phyloP scores from a whole-genome alignment of 2,113 vertebrate species.

The Haemorhous mexicanus region DNA sequence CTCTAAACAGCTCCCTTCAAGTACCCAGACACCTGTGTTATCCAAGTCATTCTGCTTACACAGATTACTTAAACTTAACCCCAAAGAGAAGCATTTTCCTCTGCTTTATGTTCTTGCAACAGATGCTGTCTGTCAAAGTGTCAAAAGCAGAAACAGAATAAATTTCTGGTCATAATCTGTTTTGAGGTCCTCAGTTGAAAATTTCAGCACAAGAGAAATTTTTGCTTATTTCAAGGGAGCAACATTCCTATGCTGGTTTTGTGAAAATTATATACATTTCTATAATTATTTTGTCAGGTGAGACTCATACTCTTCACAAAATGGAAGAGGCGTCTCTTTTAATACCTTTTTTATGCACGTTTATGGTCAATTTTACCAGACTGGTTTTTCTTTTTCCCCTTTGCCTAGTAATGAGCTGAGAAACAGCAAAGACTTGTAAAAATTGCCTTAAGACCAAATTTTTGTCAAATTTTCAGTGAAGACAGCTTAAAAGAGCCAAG shows the following conservation, averaged over 20 bases:
- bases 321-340: neutral
- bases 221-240: neutral
- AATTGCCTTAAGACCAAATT: neutral
- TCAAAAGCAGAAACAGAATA: neutral
- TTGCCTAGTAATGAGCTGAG: neutral
- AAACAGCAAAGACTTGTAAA: neutral
- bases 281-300: neutral
- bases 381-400: fast-evolving
- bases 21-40: neutral
- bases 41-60: neutral
- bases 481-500: neutral
- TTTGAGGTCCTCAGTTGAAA: neutral
- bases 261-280: neutral
- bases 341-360: neutral
- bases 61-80: neutral
- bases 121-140: neutral
- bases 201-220: neutral
- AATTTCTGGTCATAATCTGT: neutral
- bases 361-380: neutral
- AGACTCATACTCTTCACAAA: neutral
- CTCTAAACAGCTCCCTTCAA: neutral
- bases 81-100: neutral
- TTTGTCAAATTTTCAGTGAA: neutral
- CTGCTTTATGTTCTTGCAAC: neutral
- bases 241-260: neutral